Evolutionary conservation across 2,113 vertebrate species (phyloP), one percentile per base, ranked within the genome.

Genomic region (Forbesichthys agassizii): DNA sequence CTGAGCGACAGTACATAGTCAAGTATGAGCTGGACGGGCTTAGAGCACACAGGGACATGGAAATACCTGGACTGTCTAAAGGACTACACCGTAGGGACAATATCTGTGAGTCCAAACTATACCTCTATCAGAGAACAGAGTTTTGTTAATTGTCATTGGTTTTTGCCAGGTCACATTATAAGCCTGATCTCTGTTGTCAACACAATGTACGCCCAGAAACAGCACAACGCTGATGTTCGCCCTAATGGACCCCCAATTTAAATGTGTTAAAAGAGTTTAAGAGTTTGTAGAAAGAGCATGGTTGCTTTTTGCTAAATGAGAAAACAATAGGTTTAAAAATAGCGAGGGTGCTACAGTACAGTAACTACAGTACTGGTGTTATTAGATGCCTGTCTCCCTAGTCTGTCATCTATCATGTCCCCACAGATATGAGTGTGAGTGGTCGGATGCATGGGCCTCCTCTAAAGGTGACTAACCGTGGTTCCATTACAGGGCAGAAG

Each of bases 1-100:
- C 94, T 0, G 93, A 94, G 82, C 84, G 89, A 33, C 93, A 94
- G 86, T 93, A 84, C 81, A 89, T 94, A 0, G 74, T 94, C 58
- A 93, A 92, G 80, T 85, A 91, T 18, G 88, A 90, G 75, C 71
- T 94, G 83, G 92, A 94, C 5, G 89, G 89, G 13, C 68, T 93
- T 65, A 77, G 90, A 14, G 90, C 89, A 0, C 69, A 81, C 66
- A 88, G 80, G 71, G 91, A 93, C 63, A 78, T 89, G 61, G 90
- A 78, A 27, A 84, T 94, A 33, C 93, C 93, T 0, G 94, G 94
- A n/a, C 78, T 93, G 62, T 56, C 83, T 0, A 86, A 91, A 64
- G 68, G 66, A 0, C 87, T 94, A 33, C 85, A 86, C 3, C 49
- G 81, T 68, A 49, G 92, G 52, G 84, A 91, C 72, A 90, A 84